Percentiles rank a stretch among this genome's conserved stretches.
Evolutionary conservation across 2,113 vertebrate species (phyloP).

Genomic region (Perca flavescens): DNA sequence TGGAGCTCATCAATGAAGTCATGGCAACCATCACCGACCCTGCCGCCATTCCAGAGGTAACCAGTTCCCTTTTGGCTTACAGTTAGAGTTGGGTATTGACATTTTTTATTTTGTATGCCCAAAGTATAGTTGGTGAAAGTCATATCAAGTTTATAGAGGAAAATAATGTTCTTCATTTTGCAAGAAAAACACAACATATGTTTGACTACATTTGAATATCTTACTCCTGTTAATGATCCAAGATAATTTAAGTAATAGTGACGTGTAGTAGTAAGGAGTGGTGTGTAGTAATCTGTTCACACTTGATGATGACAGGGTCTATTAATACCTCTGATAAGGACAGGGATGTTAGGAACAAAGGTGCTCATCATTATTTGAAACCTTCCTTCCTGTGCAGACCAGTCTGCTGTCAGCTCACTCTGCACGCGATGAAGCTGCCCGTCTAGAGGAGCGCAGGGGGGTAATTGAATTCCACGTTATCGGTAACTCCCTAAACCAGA

Average conservation of each 20-base stretch:
- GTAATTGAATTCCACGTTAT: slow-evolving; percentile 99
- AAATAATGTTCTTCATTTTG: not conserved
- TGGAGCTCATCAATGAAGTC: slow-evolving; percentile 97
- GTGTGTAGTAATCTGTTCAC: not conserved
- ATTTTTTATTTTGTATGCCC: not conserved
- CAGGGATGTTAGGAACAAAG: not conserved
- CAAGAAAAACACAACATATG: not conserved
- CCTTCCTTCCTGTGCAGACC: slow-evolving; percentile 82
- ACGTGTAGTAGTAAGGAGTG: not conserved
- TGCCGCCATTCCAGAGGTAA: slow-evolving; percentile 87
- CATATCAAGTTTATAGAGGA: no score
- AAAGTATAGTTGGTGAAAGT: not conserved
- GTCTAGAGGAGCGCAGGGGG: slow-evolving; percentile 94
- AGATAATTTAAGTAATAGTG: not conserved
- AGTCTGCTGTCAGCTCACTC: slow-evolving; percentile 96
- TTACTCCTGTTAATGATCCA: not conserved
- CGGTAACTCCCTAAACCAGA: slow-evolving; percentile 96
- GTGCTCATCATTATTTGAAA: not conserved
- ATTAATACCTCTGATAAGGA: not conserved
- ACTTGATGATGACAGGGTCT: not conserved
- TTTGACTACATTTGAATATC: not conserved
- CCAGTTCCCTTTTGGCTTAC: not conserved
- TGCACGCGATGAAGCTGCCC: slow-evolving; percentile 93
- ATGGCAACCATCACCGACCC: slow-evolving; percentile 99
- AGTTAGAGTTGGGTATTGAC: not conserved